Base-by-base conservation (phyloP, 2,113 vertebrate species). In the Apaloderma vittatum region DNA sequence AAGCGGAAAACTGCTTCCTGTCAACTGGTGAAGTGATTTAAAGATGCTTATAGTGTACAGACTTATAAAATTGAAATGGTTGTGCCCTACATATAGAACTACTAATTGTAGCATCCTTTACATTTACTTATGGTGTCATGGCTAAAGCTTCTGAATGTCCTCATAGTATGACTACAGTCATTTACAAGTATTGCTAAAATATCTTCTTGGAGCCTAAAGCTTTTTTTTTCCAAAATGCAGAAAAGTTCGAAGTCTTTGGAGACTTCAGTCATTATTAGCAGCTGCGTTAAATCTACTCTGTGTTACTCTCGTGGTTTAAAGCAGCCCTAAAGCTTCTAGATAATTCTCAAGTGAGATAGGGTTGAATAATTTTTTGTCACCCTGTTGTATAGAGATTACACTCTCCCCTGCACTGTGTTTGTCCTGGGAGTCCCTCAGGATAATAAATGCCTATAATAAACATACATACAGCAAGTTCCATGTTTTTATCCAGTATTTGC, bases 1-100 rank as follows among this genome's bases (percentile, higher is more conserved):
- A 96, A 88, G 40, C 66, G 55, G 46, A 93, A 75, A 52, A 80
- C 11, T 93, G 43, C 70, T 87, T 96, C n/a, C 43, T 97, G 62
- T 62, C 54, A 96, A 65, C 86, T 78, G 55, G 73, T 89, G 71
- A 92, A 87, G 55, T 85, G 92, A 94, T 95, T 93, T 97, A 95
- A 95, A 91, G 45, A 58, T 58, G 66, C 16, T 51, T 94, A 36
- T 27, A 19, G 1, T 32, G 7, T 72, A 88, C 9, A 71, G 75
- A 9, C 45, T 91, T 81, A 95, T 89, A 95, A 93, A 97, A 88
- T 17, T 52, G 67, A 66, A 93, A 85, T 57, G 46, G 45, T 61
- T 87, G 40, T 96, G 88, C 34, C 67, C 74, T 93, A 63, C 36
- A 78, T 21, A 37, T 71, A 93, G 93, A 96, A 88, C 74, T 97